These are phyloP conservation scores for Stenolophus ochropezus DNA, from an alignment of 2,888 invertebrate species.

Conservation along the genomic window DNA sequence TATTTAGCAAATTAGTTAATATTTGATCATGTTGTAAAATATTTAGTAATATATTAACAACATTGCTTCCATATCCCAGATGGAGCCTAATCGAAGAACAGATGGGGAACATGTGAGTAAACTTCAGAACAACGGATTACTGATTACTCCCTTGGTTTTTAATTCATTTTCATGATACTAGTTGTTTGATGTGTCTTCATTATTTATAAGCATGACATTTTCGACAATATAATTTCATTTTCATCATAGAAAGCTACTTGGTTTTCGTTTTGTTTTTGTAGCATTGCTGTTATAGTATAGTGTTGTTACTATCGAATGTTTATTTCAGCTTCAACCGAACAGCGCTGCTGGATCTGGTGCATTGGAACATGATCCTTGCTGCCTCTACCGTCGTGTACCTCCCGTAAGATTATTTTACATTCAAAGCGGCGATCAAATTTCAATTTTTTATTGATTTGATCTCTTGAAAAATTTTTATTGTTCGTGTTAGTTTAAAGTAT, in stretches of 20 bases:
- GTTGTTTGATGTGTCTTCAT: slow-evolving; percentile 60
- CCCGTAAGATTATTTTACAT: slow-evolving; percentile 70
- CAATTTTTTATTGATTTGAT: too few species aligned
- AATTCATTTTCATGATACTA: slow-evolving; percentile 60
- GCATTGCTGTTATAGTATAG: slow-evolving; percentile 11
- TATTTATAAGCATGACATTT: slow-evolving; percentile 64
- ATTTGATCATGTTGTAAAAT: slow-evolving; percentile 2
- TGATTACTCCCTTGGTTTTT: slow-evolving; percentile 51
- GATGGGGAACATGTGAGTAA: slow-evolving; percentile 89
- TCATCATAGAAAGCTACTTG: slow-evolving; percentile 25
- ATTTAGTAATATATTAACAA: slow-evolving; percentile 51
- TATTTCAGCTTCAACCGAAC: slow-evolving; percentile 89
- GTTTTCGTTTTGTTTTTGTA: slow-evolving; percentile 52
- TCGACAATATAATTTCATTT: slow-evolving; percentile 63
- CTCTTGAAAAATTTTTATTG: background rate
- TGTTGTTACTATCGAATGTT: slow-evolving; percentile 33
- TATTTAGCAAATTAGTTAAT: background rate
- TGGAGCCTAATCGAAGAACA: slow-evolving; percentile 89
- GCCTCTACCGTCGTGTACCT: slow-evolving; percentile 85
- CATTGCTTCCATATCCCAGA: slow-evolving; percentile 74
- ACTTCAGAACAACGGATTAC: slow-evolving; percentile 64
- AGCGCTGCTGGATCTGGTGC: slow-evolving; percentile 97
- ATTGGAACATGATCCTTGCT: slow-evolving; percentile 96
- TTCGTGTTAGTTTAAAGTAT: slow-evolving; percentile 53
- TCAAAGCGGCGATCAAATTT: too few species aligned